Conservation (phyloP, 2,888 invertebrate genomes). For the Punctoribates punctum region DNA sequence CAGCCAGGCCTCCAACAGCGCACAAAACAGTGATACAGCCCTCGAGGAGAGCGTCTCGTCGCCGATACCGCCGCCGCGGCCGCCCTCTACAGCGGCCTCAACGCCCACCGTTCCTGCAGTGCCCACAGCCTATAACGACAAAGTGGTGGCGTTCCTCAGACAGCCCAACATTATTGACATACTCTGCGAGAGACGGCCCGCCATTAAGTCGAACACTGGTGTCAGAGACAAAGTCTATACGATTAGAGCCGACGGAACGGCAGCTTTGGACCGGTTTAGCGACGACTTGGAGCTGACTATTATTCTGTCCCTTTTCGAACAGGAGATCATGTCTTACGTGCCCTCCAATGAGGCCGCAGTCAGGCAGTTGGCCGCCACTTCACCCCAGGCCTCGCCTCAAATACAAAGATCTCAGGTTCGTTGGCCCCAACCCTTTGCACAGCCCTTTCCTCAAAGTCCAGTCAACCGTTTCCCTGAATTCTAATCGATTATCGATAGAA, state of each 20-base stretch:
- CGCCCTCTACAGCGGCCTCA: slow-evolving; percentile 23
- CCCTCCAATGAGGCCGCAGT: slow-evolving; percentile 53
- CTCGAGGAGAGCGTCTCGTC: neutral
- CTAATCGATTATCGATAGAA: too few species aligned
- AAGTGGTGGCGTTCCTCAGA: slow-evolving; percentile 89
- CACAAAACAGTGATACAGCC: slow-evolving; percentile 11
- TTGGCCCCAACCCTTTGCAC: neutral
- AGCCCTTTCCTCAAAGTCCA: too few species aligned
- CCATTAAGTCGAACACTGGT: slow-evolving; percentile 66
- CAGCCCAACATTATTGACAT: slow-evolving; percentile 92
- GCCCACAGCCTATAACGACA: slow-evolving; percentile 86
- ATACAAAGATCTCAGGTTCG: slow-evolving; percentile 51
- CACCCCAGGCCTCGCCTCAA: slow-evolving; percentile 67
- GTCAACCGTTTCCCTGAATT: too few species aligned
- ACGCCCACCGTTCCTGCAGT: slow-evolving; percentile 54
- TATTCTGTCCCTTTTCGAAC: slow-evolving; percentile 91
- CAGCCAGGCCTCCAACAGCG: slow-evolving; percentile 50
- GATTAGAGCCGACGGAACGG: slow-evolving; percentile 80
- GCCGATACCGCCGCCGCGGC: slow-evolving; percentile 42
- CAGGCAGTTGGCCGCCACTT: slow-evolving; percentile 60
- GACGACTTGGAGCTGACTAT: slow-evolving; percentile 92
- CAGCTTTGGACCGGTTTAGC: slow-evolving; percentile 76
- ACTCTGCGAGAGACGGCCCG: slow-evolving; percentile 73
- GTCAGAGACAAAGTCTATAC: slow-evolving; percentile 80
- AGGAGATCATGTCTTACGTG: slow-evolving; percentile 97